phyloP scores from a whole-genome alignment of 2,797 vertebrate species.

The Lemur catta region DNA sequence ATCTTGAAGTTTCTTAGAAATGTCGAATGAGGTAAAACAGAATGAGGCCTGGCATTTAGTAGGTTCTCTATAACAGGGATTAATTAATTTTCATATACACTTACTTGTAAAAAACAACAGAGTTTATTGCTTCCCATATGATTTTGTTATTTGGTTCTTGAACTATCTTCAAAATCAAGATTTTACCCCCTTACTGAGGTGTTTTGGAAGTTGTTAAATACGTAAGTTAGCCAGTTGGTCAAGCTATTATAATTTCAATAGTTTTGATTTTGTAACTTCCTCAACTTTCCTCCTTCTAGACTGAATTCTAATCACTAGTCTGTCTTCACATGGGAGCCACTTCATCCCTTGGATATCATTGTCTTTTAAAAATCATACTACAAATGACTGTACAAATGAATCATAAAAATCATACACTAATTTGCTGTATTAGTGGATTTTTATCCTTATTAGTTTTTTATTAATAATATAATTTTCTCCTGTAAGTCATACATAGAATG shows the following conservation, averaged over 20 bases:
- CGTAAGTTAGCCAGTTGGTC: neutral
- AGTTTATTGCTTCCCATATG: neutral
- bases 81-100: neutral
- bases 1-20: constrained; percentile 13
- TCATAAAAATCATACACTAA: neutral
- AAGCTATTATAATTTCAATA: neutral
- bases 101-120: neutral
- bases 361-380: neutral
- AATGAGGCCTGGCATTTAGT: neutral
- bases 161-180: neutral
- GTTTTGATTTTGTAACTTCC: constrained; percentile 36
- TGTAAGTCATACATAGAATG: neutral
- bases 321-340: neutral
- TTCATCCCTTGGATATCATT: neutral
- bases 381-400: neutral
- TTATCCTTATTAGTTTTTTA: neutral
- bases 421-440: neutral
- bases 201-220: neutral
- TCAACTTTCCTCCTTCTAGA: neutral
- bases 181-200: neutral
- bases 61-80: neutral
- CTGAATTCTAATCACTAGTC: neutral
- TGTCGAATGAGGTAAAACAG: neutral
- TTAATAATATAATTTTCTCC: neutral
- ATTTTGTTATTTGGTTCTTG: neutral